phyloP scores from a whole-genome alignment of 2,797 vertebrate genomes.

The Leptoclinus maculatus region DNA sequence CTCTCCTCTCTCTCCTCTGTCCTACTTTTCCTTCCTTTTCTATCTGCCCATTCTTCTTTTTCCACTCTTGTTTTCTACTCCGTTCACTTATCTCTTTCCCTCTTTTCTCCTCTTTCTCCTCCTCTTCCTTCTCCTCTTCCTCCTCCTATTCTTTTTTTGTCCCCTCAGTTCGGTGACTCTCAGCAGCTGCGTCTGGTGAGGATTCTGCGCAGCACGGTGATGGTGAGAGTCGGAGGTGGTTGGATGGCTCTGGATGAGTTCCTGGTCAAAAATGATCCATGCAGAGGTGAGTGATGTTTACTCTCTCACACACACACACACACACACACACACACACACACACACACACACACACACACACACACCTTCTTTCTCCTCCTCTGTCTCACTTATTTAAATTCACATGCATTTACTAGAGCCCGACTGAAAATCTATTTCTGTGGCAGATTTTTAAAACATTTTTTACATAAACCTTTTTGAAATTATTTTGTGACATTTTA shows the following conservation, averaged over 20 bases:
- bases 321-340: background rate
- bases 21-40: background rate
- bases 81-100: background rate
- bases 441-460: no score
- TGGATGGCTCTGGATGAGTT: constrained; percentile 99
- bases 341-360: background rate
- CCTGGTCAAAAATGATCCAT: constrained; percentile 97
- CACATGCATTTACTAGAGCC: background rate
- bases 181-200: constrained; percentile 98
- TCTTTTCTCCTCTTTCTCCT: constrained; percentile 5
- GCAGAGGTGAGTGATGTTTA: constrained; percentile 90
- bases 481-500: background rate
- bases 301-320: background rate
- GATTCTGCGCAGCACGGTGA: constrained; percentile 97
- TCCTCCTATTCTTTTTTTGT: background rate
- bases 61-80: background rate
- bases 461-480: background rate
- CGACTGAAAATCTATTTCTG: background rate
- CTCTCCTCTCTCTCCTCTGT: no score
- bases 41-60: background rate
- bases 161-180: constrained; percentile 94
- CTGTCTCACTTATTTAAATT: background rate
- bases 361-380: background rate
- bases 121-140: background rate
- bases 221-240: constrained; percentile 97